These are phyloP conservation scores for Drosophila sulfurigaster DNA, from an alignment of 1,140 invertebrate genomes.

Conservation along the genomic window DNA sequence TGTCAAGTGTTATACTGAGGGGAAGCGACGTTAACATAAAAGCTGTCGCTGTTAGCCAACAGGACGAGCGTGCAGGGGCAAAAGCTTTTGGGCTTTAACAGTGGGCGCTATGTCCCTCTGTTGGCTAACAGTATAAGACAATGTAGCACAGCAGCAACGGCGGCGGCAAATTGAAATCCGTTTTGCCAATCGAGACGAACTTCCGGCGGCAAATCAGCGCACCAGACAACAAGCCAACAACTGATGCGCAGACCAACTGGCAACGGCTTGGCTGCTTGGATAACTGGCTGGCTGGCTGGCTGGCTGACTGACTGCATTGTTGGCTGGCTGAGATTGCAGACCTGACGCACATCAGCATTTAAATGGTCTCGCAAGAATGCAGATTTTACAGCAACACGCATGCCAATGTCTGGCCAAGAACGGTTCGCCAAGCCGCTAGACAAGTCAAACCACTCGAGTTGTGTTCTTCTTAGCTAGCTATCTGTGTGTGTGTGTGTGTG, in stretches of 20 bases:
- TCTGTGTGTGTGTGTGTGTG: not conserved
- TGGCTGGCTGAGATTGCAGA: conserved; percentile 32
- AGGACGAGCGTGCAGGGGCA: conserved; percentile 51
- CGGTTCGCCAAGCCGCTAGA: conserved; percentile 50
- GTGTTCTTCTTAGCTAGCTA: not conserved
- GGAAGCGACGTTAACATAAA: conserved; percentile 60
- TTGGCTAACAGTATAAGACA: conserved; percentile 50
- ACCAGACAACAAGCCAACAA: conserved; percentile 57
- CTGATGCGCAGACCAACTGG: conserved; percentile 66
- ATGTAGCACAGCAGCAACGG: conserved; percentile 1
- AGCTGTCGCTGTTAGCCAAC: conserved; percentile 55
- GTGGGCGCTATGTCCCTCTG: not conserved
- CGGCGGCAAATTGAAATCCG: conserved; percentile 23
- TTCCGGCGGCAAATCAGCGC: conserved; percentile 83
- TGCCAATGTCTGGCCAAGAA: conserved; percentile 57
- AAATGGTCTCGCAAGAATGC: conserved; percentile 75
- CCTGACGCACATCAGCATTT: conserved; percentile 56
- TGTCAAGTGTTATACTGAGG: conserved; percentile 68
- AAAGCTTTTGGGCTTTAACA: conserved; percentile 37
- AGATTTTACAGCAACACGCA: conserved; percentile 74
- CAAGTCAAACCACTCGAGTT: conserved; percentile 64
- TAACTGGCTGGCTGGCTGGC: conserved; percentile 4
- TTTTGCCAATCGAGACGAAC: conserved; percentile 39
- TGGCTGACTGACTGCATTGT: conserved; percentile 11
- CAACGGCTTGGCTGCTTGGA: conserved; percentile 5